Evolutionary conservation across 2,113 vertebrate species (phyloP).

Genomic region (Hemichromis elongatus): DNA sequence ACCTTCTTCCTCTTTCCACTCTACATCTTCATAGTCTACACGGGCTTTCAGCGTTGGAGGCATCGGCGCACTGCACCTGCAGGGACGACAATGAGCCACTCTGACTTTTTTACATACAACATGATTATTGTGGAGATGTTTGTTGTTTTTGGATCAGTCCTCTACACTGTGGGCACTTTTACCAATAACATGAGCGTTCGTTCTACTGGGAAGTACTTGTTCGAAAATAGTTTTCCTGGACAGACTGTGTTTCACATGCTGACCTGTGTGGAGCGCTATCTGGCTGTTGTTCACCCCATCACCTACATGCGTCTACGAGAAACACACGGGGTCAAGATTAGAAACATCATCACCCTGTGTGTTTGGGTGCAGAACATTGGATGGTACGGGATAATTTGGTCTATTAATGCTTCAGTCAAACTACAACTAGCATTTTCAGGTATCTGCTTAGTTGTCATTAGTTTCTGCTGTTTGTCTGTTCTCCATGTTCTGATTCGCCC

Average conservation of each 20-base stretch:
- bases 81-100: neutral
- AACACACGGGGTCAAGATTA: neutral
- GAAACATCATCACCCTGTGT: accelerated
- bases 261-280: conserved; percentile 32
- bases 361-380: neutral
- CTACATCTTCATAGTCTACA: neutral
- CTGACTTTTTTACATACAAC: conserved; percentile 17
- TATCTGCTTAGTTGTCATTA: accelerated
- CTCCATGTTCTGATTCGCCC: neutral
- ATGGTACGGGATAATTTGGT: no score
- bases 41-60: neutral
- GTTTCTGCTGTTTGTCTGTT: neutral
- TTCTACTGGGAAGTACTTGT: accelerated
- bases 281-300: conserved; percentile 10
- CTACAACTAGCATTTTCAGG: neutral
- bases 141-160: accelerated
- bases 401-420: no score
- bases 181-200: accelerated
- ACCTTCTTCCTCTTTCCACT: neutral
- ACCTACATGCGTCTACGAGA: neutral
- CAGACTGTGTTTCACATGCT: neutral
- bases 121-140: neutral
- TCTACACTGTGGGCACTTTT: neutral
- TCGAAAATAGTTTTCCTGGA: accelerated
- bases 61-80: neutral